phyloP scores from a whole-genome alignment of 92 coral and sea anemone genomes.

The Paragorgia papillata region DNA sequence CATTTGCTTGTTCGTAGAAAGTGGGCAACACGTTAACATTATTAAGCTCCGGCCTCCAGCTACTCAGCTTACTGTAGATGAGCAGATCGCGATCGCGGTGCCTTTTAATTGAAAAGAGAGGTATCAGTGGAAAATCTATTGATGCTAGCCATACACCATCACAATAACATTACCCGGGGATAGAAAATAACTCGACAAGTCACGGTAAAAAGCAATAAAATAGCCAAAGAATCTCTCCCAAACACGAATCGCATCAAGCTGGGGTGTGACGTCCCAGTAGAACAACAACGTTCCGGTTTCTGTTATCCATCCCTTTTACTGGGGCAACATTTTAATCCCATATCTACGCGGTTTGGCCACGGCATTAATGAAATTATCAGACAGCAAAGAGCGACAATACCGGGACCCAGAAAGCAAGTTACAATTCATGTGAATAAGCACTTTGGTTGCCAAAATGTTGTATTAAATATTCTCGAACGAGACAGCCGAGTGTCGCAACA shows the following conservation, averaged over 20 bases:
- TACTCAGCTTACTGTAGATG: too few species aligned
- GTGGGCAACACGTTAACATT: slow-evolving; percentile 16
- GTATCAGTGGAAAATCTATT: background rate
- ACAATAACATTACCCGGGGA: background rate
- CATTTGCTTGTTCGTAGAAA: slow-evolving; percentile 5
- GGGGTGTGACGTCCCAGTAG: slow-evolving; percentile 46
- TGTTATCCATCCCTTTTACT: background rate
- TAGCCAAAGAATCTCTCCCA: slow-evolving; percentile 18
- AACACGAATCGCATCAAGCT: slow-evolving; percentile 6
- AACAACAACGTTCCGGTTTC: slow-evolving; percentile 13
- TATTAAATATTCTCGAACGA: background rate
- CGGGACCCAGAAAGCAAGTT: background rate
- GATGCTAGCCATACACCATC: background rate
- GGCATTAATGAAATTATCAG: background rate
- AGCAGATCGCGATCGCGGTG: background rate
- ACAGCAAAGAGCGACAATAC: too few species aligned
- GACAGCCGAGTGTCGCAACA: slow-evolving; percentile 1
- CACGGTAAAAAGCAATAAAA: slow-evolving; percentile 14
- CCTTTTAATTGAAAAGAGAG: background rate
- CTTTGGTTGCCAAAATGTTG: background rate
- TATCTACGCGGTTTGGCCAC: slow-evolving; percentile 36
- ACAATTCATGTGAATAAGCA: background rate
- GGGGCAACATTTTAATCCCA: slow-evolving; percentile 27
- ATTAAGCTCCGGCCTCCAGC: background rate
- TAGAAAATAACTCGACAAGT: background rate